A percentile compares a stretch with the other conserved stretches of the same genome.
Evolutionary conservation across 2,888 invertebrate genomes (phyloP).

Genomic region (Deilephila porcellus): DNA sequence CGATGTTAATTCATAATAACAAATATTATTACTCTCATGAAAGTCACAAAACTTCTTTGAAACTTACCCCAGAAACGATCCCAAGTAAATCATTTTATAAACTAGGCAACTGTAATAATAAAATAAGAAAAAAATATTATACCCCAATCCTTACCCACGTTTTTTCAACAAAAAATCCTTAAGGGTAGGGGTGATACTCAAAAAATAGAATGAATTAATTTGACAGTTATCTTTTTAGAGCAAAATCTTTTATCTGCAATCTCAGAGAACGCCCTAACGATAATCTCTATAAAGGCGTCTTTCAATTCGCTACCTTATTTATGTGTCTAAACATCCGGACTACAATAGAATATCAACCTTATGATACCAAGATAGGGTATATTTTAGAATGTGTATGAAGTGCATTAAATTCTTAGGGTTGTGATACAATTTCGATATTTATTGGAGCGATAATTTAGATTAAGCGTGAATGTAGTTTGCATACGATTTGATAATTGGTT

Average conservation of each 20-base stretch:
- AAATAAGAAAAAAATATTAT: slow-evolving; percentile 38
- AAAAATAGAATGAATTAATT: slow-evolving; percentile 58
- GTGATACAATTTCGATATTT: slow-evolving; percentile 32
- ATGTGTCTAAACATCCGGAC: slow-evolving; percentile 9
- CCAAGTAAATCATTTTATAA: slow-evolving; percentile 51
- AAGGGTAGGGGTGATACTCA: slow-evolving; percentile 69
- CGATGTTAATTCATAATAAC: neutral
- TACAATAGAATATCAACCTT: neutral
- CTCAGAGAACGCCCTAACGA: slow-evolving; percentile 68
- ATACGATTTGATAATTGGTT: slow-evolving; percentile 44
- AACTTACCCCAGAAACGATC: slow-evolving; percentile 3
- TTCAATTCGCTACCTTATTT: slow-evolving; percentile 36
- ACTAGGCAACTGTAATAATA: slow-evolving; percentile 37
- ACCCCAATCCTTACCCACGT: slow-evolving; percentile 67
- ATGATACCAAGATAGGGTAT: neutral
- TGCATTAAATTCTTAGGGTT: slow-evolving; percentile 7
- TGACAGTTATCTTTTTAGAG: slow-evolving; percentile 70
- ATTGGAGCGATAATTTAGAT: slow-evolving; percentile 41
- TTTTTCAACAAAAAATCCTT: slow-evolving; percentile 67
- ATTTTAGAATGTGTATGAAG: neutral
- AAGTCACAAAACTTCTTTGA: neutral
- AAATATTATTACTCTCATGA: neutral
- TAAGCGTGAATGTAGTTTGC: slow-evolving; percentile 43
- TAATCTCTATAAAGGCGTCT: slow-evolving; percentile 53
- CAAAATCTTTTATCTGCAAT: slow-evolving; percentile 49